Conservation (phyloP, 2,797 vertebrate genomes). For the Serranus cabrilla region DNA sequence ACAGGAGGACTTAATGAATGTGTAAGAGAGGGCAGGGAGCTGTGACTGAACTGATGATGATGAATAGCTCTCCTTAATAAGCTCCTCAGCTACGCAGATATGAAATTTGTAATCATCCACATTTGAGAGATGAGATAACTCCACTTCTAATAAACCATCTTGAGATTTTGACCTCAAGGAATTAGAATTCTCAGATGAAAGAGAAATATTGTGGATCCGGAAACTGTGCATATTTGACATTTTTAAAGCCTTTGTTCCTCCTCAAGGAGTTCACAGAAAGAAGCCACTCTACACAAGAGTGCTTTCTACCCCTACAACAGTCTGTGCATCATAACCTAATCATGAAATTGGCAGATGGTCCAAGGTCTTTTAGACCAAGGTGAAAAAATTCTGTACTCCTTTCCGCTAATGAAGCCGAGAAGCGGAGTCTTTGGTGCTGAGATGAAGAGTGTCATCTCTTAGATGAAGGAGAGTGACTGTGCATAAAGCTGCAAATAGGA, state of each 20-base stretch:
- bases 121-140: background rate
- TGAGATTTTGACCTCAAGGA: constrained; percentile 9
- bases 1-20: constrained; percentile 60
- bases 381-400: constrained; percentile 46
- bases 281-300: background rate
- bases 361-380: constrained; percentile 61
- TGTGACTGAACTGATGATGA: constrained; percentile 45
- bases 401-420: constrained; percentile 44
- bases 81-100: constrained; percentile 7
- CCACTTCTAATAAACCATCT: constrained; percentile 7
- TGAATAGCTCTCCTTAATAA: constrained; percentile 34
- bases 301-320: constrained; percentile 16
- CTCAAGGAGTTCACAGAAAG: background rate
- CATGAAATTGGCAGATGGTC: constrained; percentile 58
- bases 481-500: constrained; percentile 42
- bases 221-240: background rate
- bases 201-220: background rate
- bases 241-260: background rate
- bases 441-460: constrained; percentile 45
- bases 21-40: constrained; percentile 35
- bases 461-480: constrained; percentile 46
- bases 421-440: constrained; percentile 12
- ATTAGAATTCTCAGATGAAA: background rate
- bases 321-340: constrained; percentile 63
- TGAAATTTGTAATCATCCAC: constrained; percentile 10